Conservation (phyloP, 2,888 invertebrate species). For the Mythimna pallens region DNA sequence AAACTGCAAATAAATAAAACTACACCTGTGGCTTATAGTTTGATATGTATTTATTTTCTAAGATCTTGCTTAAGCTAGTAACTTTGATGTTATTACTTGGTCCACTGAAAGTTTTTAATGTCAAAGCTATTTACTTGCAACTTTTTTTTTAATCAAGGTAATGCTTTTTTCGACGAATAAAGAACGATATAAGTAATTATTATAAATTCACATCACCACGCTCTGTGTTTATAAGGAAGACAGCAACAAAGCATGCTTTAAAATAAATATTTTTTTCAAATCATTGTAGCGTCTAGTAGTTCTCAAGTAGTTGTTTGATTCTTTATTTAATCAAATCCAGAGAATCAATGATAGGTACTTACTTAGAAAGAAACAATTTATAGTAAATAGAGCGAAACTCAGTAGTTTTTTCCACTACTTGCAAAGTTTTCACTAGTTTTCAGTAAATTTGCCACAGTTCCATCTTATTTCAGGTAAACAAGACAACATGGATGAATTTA, state of each 20-base stretch:
- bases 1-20: neutral
- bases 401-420: neutral
- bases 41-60: neutral
- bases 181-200: too few relatives aligned
- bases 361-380: neutral
- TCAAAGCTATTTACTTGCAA: too few relatives aligned
- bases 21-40: neutral
- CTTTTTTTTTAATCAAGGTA: too few relatives aligned
- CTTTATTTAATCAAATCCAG: neutral
- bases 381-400: neutral
- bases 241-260: neutral
- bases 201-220: slow-evolving; percentile 1
- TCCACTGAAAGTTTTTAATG: too few relatives aligned
- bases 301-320: neutral
- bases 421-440: slow-evolving; percentile 20
- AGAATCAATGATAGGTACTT: neutral
- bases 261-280: neutral
- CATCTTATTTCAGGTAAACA: slow-evolving; percentile 66
- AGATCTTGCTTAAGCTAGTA: neutral
- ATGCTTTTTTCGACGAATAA: too few relatives aligned
- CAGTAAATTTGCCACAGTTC: slow-evolving; percentile 73
- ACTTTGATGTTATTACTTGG: neutral
- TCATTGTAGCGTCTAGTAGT: neutral
- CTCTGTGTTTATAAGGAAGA: neutral
- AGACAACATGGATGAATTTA: slow-evolving; percentile 62